These are phyloP conservation scores for Heterotilapia buettikoferi DNA, from an alignment of 2,113 vertebrate species.

Conservation along the genomic window DNA sequence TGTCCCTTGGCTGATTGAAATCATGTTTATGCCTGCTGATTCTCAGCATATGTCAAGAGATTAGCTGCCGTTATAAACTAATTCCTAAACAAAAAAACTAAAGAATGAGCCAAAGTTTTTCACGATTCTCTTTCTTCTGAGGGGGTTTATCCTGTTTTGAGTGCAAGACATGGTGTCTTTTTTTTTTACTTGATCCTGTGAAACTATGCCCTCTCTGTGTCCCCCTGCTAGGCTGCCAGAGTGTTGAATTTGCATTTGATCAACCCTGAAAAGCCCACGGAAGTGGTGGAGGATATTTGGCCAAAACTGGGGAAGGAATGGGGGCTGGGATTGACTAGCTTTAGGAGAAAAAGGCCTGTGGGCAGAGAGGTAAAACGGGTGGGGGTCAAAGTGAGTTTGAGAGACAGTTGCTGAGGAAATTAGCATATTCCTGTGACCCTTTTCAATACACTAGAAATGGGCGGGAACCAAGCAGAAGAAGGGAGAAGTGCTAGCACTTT, in stretches of 20 bases:
- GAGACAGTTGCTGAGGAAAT: constrained; percentile 30
- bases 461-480: neutral
- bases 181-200: neutral
- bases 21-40: neutral
- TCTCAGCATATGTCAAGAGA: neutral
- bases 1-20: neutral
- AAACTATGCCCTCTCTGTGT: constrained; percentile 50
- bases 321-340: constrained; percentile 17
- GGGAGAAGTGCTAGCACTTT: neutral
- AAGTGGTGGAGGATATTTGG: constrained; percentile 42
- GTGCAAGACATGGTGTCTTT: neutral
- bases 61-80: neutral
- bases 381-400: constrained; percentile 43
- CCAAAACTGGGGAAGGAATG: neutral
- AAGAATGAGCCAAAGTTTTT: neutral
- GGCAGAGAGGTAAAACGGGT: constrained; percentile 21
- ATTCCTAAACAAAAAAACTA: neutral
- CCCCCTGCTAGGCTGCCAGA: constrained; percentile 42
- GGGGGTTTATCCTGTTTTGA: neutral
- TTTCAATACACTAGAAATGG: constrained; percentile 27
- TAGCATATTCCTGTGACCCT: constrained; percentile 45
- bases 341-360: constrained; percentile 31
- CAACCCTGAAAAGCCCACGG: constrained; percentile 47
- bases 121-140: neutral
- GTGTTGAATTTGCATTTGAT: constrained; percentile 63